Evolutionary conservation across 2,797 vertebrate species (phyloP).

Genomic region (Pygocentrus nattereri): DNA sequence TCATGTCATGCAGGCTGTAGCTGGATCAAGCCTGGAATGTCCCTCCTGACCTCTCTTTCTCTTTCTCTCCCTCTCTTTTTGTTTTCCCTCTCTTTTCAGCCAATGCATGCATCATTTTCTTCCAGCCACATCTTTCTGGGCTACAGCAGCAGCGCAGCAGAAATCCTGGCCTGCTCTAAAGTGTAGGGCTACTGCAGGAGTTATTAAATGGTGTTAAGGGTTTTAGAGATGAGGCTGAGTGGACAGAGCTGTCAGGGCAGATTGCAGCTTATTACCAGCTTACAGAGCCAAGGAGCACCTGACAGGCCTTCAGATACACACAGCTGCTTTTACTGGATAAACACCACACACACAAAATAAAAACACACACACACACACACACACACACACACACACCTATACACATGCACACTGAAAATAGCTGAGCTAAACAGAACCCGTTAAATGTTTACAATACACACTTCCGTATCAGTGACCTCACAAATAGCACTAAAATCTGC

Average conservation of each 20-base stretch:
- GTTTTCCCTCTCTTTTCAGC: background rate
- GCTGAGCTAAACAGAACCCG: background rate
- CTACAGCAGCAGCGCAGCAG: background rate
- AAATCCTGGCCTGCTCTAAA: background rate
- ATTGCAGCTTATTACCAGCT: background rate
- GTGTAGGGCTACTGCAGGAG: background rate
- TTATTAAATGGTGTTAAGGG: background rate
- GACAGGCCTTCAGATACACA: background rate
- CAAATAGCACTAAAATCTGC: background rate
- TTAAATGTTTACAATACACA: conserved; percentile 4
- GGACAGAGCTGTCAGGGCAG: background rate
- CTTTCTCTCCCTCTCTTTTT: background rate
- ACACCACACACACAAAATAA: background rate
- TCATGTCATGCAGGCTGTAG: background rate
- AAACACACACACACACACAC: conserved; percentile 18
- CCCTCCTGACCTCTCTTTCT: background rate
- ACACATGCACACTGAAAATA: conserved; percentile 16
- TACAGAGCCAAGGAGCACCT: background rate
- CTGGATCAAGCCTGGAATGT: background rate
- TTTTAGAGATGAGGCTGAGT: background rate
- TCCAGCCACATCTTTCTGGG: background rate
- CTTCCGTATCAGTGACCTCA: background rate
- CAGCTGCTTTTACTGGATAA: background rate
- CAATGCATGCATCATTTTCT: background rate
- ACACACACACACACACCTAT: conserved; percentile 12